Evolutionary conservation across 2,797 vertebrate genomes (phyloP).

Genomic region (Enteromius anoplus): DNA sequence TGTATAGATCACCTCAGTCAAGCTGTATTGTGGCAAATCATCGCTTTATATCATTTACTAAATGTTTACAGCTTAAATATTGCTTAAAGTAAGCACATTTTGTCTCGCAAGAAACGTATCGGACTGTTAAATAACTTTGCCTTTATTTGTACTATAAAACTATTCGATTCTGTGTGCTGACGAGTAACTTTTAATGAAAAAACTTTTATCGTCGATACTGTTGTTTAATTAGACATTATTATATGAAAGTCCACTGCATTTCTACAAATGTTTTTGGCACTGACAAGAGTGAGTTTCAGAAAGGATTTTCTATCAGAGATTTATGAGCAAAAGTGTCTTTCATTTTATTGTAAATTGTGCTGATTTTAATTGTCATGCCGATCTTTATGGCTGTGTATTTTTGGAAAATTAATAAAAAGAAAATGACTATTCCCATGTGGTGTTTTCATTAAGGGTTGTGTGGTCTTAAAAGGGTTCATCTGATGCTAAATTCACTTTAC

Average conservation of each 20-base stretch:
- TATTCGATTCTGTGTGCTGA: conserved; percentile 50
- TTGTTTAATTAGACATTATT: conserved; percentile 54
- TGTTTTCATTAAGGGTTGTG: conserved; percentile 1
- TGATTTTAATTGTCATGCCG: conserved; percentile 61
- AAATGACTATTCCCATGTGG: conserved; percentile 36
- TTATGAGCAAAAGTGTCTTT: conserved; percentile 62
- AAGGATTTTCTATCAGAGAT: conserved; percentile 65
- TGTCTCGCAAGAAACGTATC: conserved; percentile 66
- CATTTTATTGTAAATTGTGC: conserved; percentile 66
- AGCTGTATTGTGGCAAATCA: conserved; percentile 54
- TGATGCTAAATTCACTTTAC: too few relatives aligned
- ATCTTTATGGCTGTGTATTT: conserved; percentile 67
- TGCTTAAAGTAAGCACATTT: conserved; percentile 74
- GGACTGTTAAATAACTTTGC: conserved; percentile 70
- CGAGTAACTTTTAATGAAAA: conserved; percentile 62
- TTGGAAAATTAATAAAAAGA: conserved; percentile 68
- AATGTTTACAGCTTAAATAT: conserved; percentile 80
- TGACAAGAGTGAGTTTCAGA: conserved; percentile 59
- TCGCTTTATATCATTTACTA: conserved; percentile 68
- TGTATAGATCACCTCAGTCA: conserved; percentile 65
- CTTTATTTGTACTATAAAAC: conserved; percentile 70
- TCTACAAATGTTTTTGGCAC: conserved; percentile 44
- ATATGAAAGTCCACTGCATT: conserved; percentile 35
- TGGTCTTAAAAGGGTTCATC: background rate
- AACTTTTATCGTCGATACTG: conserved; percentile 61